Base-by-base conservation (phyloP, 2,888 invertebrate genomes). In the Chamaedrilus cognettii region DNA sequence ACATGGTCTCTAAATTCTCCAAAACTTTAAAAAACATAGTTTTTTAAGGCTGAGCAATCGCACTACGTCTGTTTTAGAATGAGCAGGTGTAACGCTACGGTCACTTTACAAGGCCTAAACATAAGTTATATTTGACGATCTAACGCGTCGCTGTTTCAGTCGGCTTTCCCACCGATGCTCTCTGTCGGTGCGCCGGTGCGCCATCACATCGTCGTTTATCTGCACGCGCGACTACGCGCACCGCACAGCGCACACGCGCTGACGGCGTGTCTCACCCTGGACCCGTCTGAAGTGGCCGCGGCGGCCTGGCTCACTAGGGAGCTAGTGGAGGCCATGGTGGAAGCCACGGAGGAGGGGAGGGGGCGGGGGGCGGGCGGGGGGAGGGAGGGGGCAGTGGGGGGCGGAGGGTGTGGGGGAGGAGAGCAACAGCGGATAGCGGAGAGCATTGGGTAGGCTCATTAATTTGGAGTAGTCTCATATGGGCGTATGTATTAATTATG, bases 181-280 rank as follows among this genome's bases (percentile, higher is more conserved):
- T 74, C 78, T 5, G 67, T 79, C 19, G 86, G 85, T 1, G 69
- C 72, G 23, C 85, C 85, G 26, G 78, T 71, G 58, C 77, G 83
- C 5, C 85, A 86, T 66, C 84, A 85, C 71, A 72, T 84, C 50
- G 85, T 86, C 0, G 75, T 83, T 2, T 86, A 85, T 70, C 74
- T 84, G 15, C 77, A 80, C 72, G 79, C 79, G 2, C 77, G 77
- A 60, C 72, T 81, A 60, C 72, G 66, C 30, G 61, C 67, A 42
- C 73, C 71, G 19, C 65, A 74, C 42, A 79, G 78, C 2, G 65
- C 78, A 3, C 69, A 72, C 1, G 56, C 34, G 0, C 69, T 80
- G 31, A 70, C 70, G 34, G 33, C 72, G 11, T 64, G 72, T 26
- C 63, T 82, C 3, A 74, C 78, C 66, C 74, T 83, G 49, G 81